A percentile compares a stretch with the other conserved stretches of the same genome.
Evolutionary conservation across 2,888 invertebrate genomes (phyloP).

Genomic region (Drosophila crucigera): DNA sequence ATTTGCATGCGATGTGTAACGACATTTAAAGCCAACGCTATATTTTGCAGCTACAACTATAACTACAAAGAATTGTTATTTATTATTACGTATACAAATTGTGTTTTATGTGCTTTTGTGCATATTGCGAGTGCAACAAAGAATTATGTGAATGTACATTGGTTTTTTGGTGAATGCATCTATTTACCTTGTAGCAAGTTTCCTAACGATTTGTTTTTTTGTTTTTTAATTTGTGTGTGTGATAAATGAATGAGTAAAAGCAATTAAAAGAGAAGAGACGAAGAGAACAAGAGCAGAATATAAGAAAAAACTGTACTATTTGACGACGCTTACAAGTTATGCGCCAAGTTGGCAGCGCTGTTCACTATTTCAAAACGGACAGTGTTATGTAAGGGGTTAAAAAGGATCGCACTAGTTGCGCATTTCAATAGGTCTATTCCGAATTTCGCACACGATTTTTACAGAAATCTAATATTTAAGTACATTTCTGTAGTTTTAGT

Average conservation of each 20-base stretch:
- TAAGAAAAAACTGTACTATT: slow-evolving; percentile 39
- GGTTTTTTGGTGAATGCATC: slow-evolving; percentile 42
- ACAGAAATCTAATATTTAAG: neutral
- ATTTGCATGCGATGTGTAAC: slow-evolving; percentile 57
- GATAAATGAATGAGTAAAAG: slow-evolving; percentile 50
- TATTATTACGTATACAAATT: slow-evolving; percentile 17
- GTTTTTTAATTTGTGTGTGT: slow-evolving; percentile 34
- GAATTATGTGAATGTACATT: slow-evolving; percentile 35
- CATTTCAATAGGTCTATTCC: slow-evolving; percentile 29
- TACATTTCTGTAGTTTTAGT: neutral
- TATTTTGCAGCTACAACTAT: slow-evolving; percentile 43
- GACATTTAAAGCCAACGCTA: slow-evolving; percentile 69
- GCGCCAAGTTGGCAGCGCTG: slow-evolving; percentile 38
- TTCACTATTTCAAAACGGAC: slow-evolving; percentile 29
- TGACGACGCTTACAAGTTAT: slow-evolving; percentile 39
- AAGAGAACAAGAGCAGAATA: slow-evolving; percentile 61
- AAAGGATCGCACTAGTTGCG: slow-evolving; percentile 38
- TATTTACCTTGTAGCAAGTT: slow-evolving; percentile 88
- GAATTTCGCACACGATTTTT: neutral
- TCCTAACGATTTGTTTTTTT: slow-evolving; percentile 83
- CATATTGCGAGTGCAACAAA: slow-evolving; percentile 48
- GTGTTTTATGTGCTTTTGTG: slow-evolving; percentile 22
- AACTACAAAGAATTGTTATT: slow-evolving; percentile 14
- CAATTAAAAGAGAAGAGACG: slow-evolving; percentile 69
- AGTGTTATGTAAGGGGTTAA: slow-evolving; percentile 10